Evolutionary conservation across 1,140 invertebrate genomes (phyloP).

Genomic region (Sinella curviseta): DNA sequence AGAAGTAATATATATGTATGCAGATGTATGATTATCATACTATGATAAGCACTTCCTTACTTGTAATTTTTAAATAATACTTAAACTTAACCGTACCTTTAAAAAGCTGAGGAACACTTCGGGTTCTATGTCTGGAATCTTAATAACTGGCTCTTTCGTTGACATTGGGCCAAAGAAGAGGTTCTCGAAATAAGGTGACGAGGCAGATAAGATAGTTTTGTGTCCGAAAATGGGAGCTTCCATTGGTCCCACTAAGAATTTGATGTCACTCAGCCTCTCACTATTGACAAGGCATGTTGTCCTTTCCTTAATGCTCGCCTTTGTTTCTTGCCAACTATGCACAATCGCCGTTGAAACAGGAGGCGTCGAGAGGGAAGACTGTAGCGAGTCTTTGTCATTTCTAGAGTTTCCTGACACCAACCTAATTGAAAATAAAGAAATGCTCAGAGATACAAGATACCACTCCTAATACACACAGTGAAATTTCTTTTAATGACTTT

Average conservation of each 20-base stretch:
- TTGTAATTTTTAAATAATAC: background rate
- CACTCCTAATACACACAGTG: background rate
- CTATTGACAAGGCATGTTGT: slow-evolving; percentile 46
- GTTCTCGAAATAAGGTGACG: slow-evolving; percentile 42
- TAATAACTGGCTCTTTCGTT: slow-evolving; percentile 29
- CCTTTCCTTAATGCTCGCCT: slow-evolving; percentile 45
- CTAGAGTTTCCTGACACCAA: background rate
- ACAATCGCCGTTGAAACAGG: background rate
- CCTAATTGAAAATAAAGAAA: background rate
- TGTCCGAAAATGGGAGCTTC: slow-evolving; percentile 33
- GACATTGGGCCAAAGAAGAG: slow-evolving; percentile 48
- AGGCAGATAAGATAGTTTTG: slow-evolving; percentile 44
- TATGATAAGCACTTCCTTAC: background rate
- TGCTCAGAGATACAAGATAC: background rate
- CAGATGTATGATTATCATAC: background rate
- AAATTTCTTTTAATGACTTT: background rate
- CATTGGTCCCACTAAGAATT: slow-evolving; percentile 26
- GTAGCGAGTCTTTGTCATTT: background rate
- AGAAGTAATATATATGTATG: no score
- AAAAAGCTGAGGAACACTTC: slow-evolving; percentile 47
- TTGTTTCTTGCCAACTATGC: slow-evolving; percentile 47
- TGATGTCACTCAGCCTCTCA: slow-evolving; percentile 44
- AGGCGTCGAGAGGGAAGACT: background rate
- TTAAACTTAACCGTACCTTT: slow-evolving; percentile 39
- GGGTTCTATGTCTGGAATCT: slow-evolving; percentile 48